Evolutionary conservation across 2,888 invertebrate genomes (phyloP).

Genomic region (Drosophila mettleri): DNA sequence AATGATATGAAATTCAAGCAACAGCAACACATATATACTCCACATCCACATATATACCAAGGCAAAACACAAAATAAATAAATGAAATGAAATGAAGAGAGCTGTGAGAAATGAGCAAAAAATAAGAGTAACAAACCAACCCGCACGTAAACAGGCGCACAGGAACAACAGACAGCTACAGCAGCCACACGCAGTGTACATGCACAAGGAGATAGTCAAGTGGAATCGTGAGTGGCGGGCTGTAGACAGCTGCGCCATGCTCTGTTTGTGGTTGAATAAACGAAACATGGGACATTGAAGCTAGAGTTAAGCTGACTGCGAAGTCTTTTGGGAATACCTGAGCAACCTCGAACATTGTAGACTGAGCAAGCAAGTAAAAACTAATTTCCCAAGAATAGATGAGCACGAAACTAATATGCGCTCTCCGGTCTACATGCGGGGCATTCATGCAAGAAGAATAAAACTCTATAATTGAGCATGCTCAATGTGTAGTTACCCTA

Average conservation of each 20-base stretch:
- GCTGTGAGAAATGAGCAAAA: constrained; percentile 31
- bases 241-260: constrained; percentile 9
- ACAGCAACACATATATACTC: constrained; percentile 14
- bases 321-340: neutral
- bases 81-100: constrained; percentile 13
- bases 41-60: constrained; percentile 8
- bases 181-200: constrained; percentile 44
- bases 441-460: neutral
- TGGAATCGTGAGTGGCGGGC: neutral
- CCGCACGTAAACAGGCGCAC: constrained; percentile 61
- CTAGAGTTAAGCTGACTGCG: neutral
- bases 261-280: constrained; percentile 1
- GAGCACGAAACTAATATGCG: neutral
- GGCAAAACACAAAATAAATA: too few species aligned
- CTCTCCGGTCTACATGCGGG: too few species aligned
- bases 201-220: constrained; percentile 23
- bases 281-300: neutral
- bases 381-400: neutral
- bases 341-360: neutral
- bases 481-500: neutral
- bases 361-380: neutral
- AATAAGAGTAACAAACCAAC: constrained; percentile 61
- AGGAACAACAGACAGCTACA: constrained; percentile 53
- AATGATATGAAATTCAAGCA: constrained; percentile 68
- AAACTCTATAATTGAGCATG: neutral